Base-by-base conservation (phyloP, 2,797 vertebrate genomes). In the Arctocebus calabarensis region DNA sequence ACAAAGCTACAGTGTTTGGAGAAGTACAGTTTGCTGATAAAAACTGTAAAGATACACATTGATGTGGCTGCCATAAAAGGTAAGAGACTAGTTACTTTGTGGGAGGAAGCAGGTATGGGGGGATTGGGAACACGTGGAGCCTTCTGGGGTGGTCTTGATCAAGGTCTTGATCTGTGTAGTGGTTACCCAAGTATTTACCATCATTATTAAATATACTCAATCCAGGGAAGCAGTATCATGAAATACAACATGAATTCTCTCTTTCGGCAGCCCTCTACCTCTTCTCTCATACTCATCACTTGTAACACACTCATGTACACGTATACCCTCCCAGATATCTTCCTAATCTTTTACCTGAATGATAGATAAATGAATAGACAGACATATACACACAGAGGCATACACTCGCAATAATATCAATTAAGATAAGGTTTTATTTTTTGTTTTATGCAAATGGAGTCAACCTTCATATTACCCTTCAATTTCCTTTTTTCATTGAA, bases 361-460 rank as follows among this genome's bases (percentile, higher is more conserved):
- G 71, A 16, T n/a, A 88, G 37, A 70, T 17, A 73, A 1, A 77
- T 20, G 57, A 25, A 52, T 64, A 64, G 40, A 74, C 32, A 74
- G 37, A 81, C 5, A 57, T 25, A 52, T 27, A n/a, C 8, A 9
- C 3, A 74, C 1, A 70, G 4, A 71, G 6, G 6, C 8, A 22
- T 25, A 68, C 5, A 78, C 20, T 82, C 40, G 1, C 10, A 82
- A 5, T 90, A 62, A 45, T 70, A 16, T 22, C 5, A 32, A 27
- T 43, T 81, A 87, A 62, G 27, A 61, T 40, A 40, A 91, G 61
- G 40, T 1, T 43, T 68, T 48, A 48, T 48, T 40, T 78, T 62
- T 93, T 94, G 9, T 61, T 91, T 88, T 40, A 48, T 52, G 88
- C 37, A 90, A 88, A 70, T 48, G 3, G 27, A 86, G 32, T 92